phyloP scores from a whole-genome alignment of 2,888 invertebrate species.

The Margaritifera margaritifera region DNA sequence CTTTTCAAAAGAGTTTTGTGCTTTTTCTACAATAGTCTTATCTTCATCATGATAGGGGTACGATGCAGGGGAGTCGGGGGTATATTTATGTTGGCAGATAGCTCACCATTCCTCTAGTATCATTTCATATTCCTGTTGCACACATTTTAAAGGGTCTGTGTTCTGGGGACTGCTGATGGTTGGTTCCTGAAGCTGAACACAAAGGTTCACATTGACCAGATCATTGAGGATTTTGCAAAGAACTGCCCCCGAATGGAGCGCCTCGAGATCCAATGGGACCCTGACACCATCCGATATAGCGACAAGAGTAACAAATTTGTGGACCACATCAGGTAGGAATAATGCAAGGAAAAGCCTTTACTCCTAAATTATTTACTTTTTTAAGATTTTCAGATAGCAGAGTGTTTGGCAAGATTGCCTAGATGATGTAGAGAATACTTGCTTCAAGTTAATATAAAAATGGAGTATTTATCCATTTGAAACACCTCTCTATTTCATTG shows the following conservation, averaged over 20 bases:
- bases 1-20: no score
- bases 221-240: conserved; percentile 97
- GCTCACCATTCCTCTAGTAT: background rate
- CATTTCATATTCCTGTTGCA: background rate
- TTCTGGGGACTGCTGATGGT: conserved; percentile 97
- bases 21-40: no score
- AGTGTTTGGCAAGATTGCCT: background rate
- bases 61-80: no score
- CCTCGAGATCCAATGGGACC: conserved; percentile 97
- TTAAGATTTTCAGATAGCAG: background rate
- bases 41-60: no score
- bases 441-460: no score
- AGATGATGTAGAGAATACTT: no score
- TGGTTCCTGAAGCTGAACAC: conserved; percentile 94
- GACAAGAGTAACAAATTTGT: conserved; percentile 99
- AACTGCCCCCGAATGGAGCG: conserved; percentile 91
- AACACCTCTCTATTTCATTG: no score
- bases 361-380: background rate
- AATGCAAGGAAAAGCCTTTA: background rate
- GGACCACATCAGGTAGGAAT: conserved; percentile 85
- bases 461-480: no score
- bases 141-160: conserved; percentile 83
- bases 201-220: conserved; percentile 87
- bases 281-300: conserved; percentile 97
- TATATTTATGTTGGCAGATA: background rate